Evolutionary conservation across 1,140 invertebrate species (phyloP), one percentile per base, ranked within the genome.

Genomic region (Musca vetustissima): DNA sequence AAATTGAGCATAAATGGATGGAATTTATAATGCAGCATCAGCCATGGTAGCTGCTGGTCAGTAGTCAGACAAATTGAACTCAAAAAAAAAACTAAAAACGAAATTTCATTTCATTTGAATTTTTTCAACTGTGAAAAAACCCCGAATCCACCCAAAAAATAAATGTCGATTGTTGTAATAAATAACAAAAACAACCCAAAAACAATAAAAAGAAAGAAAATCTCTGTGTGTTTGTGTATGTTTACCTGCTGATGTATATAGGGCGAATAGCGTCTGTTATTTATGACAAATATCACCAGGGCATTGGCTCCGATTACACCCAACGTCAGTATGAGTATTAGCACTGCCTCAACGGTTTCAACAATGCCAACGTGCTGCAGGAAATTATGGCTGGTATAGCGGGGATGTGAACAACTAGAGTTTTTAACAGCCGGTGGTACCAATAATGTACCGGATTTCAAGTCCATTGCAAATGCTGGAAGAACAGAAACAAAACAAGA

Each of bases 211-310:
- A 49, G 92, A n/a, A n/a, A n/a, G n/a, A n/a, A n/a, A n/a, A n/a
- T n/a, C n/a, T n/a, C 74, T 91, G 90, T 79, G 92, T 91, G 71
- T n/a, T n/a, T n/a, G n/a, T n/a, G n/a, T n/a, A n/a, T n/a, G n/a
- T 21, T 24, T 83, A 93, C 92, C 90, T 93, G 92, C 74, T 91
- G 90, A 80, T 93, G 91, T 71, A 94, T 93, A 78, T 92, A 93
- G 77, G 91, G 92, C 70, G 90, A 88, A 79, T 93, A 93, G 66
- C 90, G 85, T 22, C 90, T 85, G 79, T 90, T 93, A 81, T 93
- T 94, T 73, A 93, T 88, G n/a, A 94, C 91, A 71, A 91, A 89
- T 70, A 94, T 92, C n/a, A 93, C 87, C 55, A 93, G 82, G 14
- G 91, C 83, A 82, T 94, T 94, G 19, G 90, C 90, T 11, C 88